Base-by-base conservation (phyloP, 2,888 invertebrate genomes). In the Netelia virgata region DNA sequence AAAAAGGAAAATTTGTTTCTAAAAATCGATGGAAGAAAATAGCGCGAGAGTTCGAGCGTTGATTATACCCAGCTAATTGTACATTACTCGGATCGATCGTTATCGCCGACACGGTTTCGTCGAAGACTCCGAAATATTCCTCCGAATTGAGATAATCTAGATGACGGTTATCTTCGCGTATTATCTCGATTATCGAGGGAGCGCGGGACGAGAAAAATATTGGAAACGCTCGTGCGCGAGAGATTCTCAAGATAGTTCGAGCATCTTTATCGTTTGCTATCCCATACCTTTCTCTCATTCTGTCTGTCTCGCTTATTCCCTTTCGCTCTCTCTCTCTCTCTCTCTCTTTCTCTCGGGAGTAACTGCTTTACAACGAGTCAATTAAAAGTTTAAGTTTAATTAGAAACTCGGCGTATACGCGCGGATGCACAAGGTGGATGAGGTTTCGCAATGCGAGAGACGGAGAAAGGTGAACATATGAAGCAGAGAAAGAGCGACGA, bases 351-450 rank as follows among this genome's bases (percentile, higher is more conserved):
- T 87, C 88, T 88, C 82, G 87, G 85, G 87, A 88, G 88, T 87
- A 91, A 91, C 91, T 90, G 88, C 89, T 90, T 90, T 89, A 89
- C 90, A 92, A 92, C 91, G 92, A 92, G 92, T 93, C 93, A 92
- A 93, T 93, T 93, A 93, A 93, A 93, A 93, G 92, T 93, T 93
- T 87, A 90, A 92, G 93, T 93, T 93, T 93, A 93, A 93, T 93
- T 93, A 93, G 91, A 92, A 93, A 92, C 92, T 92, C 89, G 86
- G 87, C 77, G 88, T 89, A 86, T 88, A 87, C 87, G 88, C 86
- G 63, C 53, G 81, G 66, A 82, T 75, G 86, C 84, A 82, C 79
- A 84, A 84, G 84, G 75, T 83, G 81, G 75, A 28, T 16, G 72
- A 77, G 70, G 53, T 61, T 18, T 55, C 20, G 59, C 16, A 64